These are phyloP conservation scores for Amphiduros pacificus DNA, from an alignment of 2,888 invertebrate genomes.

Conservation along the genomic window DNA sequence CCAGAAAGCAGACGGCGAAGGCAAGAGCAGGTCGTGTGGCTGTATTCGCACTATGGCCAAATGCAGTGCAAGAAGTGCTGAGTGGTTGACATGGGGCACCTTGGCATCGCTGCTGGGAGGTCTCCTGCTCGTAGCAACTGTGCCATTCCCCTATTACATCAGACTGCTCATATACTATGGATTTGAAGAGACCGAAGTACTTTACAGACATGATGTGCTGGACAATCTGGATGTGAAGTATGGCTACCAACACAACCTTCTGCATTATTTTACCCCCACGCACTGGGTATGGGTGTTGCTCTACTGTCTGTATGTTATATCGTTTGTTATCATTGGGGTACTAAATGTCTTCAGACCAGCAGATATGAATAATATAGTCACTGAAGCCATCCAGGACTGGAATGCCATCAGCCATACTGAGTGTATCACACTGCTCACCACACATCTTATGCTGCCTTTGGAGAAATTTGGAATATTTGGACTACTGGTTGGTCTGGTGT, in stretches of 20 bases:
- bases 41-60: too few species aligned
- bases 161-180: not conserved
- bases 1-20: not conserved
- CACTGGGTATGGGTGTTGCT: not conserved
- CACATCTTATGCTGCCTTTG: constrained; percentile 33
- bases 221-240: not conserved
- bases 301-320: not conserved
- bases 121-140: not conserved
- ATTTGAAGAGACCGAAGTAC: not conserved
- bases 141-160: constrained; percentile 4
- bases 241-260: not conserved
- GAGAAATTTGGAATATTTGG: constrained; percentile 34
- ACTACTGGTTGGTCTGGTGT: constrained; percentile 24
- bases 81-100: not conserved
- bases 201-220: not conserved
- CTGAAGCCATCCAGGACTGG: constrained; percentile 27
- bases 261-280: constrained; percentile 3
- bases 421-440: constrained; percentile 25
- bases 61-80: not conserved
- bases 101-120: not conserved
- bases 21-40: constrained; percentile 19
- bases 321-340: not conserved
- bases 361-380: constrained; percentile 21
- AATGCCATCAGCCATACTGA: constrained; percentile 19
- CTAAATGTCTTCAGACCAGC: not conserved